Conservation (phyloP, 2,888 invertebrate species). For the Dasypogon diadema region DNA sequence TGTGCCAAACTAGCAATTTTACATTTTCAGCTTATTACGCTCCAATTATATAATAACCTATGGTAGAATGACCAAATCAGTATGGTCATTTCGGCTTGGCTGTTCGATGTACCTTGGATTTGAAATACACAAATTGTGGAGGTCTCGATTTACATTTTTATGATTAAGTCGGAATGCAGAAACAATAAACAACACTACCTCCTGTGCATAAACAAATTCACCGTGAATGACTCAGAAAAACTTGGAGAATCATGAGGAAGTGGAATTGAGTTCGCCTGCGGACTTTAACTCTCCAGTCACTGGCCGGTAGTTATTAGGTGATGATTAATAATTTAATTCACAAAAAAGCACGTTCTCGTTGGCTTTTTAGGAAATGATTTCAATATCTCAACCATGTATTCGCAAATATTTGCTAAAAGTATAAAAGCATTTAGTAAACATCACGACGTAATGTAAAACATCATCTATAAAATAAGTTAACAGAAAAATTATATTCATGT, state of each 20-base stretch:
- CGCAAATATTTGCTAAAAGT: no score
- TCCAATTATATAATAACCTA: no score
- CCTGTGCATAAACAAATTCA: slow-evolving; percentile 4
- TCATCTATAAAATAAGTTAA: no score
- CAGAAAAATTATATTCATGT: no score
- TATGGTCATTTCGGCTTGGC: no score
- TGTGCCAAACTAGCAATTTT: neutral
- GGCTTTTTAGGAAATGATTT: no score
- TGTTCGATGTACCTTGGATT: no score
- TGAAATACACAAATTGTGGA: neutral
- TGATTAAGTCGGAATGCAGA: slow-evolving; percentile 11
- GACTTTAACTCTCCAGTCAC: slow-evolving; percentile 5
- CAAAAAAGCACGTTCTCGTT: slow-evolving; percentile 2
- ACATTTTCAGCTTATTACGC: neutral
- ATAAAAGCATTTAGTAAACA: no score
- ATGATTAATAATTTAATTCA: slow-evolving; percentile 23
- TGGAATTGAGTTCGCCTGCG: neutral
- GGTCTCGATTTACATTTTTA: slow-evolving; percentile 1
- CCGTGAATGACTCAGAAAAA: slow-evolving; percentile 6
- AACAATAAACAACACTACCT: neutral
- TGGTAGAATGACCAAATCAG: no score
- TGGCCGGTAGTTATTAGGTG: neutral
- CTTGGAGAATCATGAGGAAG: neutral
- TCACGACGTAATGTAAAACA: no score
- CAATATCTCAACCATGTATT: no score